phyloP scores from a whole-genome alignment of 2,888 invertebrate species.

The Acronicta leporina region DNA sequence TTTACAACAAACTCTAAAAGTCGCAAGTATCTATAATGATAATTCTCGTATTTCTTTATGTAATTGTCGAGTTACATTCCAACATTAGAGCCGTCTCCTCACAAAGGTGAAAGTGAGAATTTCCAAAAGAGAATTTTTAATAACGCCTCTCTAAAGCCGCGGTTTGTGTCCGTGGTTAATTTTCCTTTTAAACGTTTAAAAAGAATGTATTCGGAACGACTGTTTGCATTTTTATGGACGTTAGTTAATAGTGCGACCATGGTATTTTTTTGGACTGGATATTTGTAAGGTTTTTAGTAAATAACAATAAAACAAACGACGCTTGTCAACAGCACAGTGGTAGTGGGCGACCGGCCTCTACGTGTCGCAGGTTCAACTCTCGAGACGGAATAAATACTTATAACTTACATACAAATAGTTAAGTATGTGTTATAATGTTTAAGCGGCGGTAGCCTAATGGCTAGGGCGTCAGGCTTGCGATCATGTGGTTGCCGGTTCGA shows the following conservation, averaged over 20 bases:
- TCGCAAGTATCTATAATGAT: conserved; percentile 11
- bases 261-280: not conserved
- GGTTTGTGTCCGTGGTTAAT: conserved; percentile 48
- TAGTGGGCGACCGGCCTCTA: too few species aligned
- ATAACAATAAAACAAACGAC: too few species aligned
- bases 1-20: conserved; percentile 14
- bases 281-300: not conserved
- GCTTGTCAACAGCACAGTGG: too few species aligned
- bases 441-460: too few species aligned
- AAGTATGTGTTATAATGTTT: too few species aligned
- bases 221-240: conserved; percentile 36
- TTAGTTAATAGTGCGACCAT: conserved; percentile 31
- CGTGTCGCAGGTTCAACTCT: too few species aligned
- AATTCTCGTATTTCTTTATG: conserved; percentile 34
- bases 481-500: too few species aligned
- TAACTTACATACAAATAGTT: too few species aligned
- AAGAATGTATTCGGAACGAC: conserved; percentile 36
- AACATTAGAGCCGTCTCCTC: conserved; percentile 3
- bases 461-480: too few species aligned
- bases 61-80: conserved; percentile 44
- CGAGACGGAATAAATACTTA: too few species aligned
- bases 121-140: conserved; percentile 52
- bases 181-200: conserved; percentile 48
- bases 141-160: conserved; percentile 27
- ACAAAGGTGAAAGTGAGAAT: conserved; percentile 38